Conservation (phyloP, 1,140 invertebrate genomes). For the Diachasma alloeum region DNA sequence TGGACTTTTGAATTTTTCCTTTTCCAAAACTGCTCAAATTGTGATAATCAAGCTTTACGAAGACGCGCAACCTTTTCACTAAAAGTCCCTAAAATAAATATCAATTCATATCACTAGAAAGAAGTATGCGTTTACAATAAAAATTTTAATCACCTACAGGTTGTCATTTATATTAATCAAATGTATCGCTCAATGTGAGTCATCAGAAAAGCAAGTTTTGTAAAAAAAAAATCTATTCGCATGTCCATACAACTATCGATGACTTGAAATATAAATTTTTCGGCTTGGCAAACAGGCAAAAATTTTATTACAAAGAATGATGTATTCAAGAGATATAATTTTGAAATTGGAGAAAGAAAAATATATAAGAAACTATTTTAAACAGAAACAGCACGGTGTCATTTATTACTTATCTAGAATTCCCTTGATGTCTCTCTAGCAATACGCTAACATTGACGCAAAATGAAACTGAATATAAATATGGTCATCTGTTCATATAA, state of each 20-base stretch:
- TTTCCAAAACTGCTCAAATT: slow-evolving; percentile 24
- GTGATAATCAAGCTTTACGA: slow-evolving; percentile 20
- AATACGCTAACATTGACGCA: no score
- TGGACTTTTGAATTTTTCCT: slow-evolving; percentile 3
- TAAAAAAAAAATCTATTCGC: neutral
- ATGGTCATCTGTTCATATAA: no score
- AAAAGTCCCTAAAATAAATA: neutral
- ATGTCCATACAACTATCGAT: neutral
- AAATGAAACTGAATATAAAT: no score
- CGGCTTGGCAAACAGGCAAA: neutral
- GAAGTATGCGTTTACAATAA: neutral
- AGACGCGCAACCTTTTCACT: neutral
- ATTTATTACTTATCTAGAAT: neutral
- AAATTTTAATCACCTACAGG: neutral
- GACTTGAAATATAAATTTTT: neutral
- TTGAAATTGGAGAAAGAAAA: slow-evolving; percentile 7
- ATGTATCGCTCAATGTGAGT: neutral
- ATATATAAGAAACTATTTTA: neutral
- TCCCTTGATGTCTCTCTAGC: neutral
- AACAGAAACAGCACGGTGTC: neutral
- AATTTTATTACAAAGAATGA: neutral
- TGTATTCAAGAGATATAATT: neutral
- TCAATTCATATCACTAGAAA: neutral
- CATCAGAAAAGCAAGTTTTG: neutral
- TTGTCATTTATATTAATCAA: neutral